Base-by-base conservation (phyloP, 2,113 vertebrate species). In the Syrmaticus mikado region DNA sequence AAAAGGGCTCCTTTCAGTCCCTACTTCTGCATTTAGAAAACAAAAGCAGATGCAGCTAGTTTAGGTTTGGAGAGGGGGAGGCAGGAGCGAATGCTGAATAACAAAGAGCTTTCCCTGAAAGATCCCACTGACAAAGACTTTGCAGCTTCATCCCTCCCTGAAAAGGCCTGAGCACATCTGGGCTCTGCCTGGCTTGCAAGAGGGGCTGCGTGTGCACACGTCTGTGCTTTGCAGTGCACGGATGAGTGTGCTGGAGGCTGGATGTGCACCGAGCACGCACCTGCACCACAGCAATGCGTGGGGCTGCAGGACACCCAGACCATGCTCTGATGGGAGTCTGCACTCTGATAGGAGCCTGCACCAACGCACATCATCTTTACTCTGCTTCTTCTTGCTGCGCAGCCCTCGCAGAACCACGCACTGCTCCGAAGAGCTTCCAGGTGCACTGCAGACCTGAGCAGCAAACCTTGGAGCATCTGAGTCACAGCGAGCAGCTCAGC, bases 1-100 rank as follows among this genome's bases (percentile, higher is more conserved):
- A 92, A 85, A 93, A 92, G 52, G 62, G 70, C 86, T 92, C 93
- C 64, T 95, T 95, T 92, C 94, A 95, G 61, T 16, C 84, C 89
- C 85, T 87, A 94, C 92, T 94, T 94, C 92, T 94, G 95, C 94
- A 92, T 95, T 94, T 94, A 86, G 90, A 95, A 96, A 96, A 95
- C 95, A 96, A 95, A 97, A 95, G 96, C 89, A 90, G 94, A 92
- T 91, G 94, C 95, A 83, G 93, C 90, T 52, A 85, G 74, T 89
- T 94, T 84, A 89, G 45, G 80, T 94, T 90, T 61, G 80, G 64
- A 82, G 90, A 57, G 94, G 94, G 93, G 94, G 93, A 90, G 93
- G 77, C 80, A 57, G 60, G 92, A 91, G 88, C 92, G 92, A 95
- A 95, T 24, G 92, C 95, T 82, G 94, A 87, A 92, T 93, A 94